Evolutionary conservation across 1,140 invertebrate species (phyloP).

Genomic region (Aphis gossypii): DNA sequence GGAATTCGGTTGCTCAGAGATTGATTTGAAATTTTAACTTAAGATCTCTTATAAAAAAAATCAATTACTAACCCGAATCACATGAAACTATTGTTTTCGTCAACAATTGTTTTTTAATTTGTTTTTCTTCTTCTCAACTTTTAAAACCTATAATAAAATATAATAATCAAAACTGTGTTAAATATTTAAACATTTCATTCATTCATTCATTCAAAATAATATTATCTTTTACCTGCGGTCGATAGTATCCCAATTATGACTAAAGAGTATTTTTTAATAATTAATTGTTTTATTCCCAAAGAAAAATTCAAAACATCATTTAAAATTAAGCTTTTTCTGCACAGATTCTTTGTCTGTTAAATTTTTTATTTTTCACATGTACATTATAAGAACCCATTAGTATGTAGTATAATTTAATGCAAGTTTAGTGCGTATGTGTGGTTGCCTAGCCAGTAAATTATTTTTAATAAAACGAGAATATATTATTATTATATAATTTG

Average conservation of each 20-base stretch:
- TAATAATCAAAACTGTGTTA: not conserved
- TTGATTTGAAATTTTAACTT: not conserved
- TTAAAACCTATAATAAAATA: not conserved
- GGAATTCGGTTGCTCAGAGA: not conserved
- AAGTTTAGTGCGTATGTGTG: slow-evolving; percentile 13
- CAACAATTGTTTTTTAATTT: not conserved
- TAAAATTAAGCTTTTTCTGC: not conserved
- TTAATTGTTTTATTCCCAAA: not conserved
- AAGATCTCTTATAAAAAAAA: not conserved
- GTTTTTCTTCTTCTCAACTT: not conserved
- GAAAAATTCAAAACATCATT: not conserved
- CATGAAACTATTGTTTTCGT: not conserved
- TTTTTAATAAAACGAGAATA: not conserved
- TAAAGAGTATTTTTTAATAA: not conserved
- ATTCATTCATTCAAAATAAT: not conserved
- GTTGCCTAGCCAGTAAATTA: slow-evolving; percentile 37
- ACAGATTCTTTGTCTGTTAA: not conserved
- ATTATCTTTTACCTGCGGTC: not conserved
- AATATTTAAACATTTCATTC: not conserved
- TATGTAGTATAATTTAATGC: not conserved
- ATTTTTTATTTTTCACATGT: not conserved
- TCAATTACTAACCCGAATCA: not conserved
- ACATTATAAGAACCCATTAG: not conserved
- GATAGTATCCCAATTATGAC: not conserved
- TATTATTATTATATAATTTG: not conserved